A percentile compares a stretch with the other conserved stretches of the same genome.
Conservation (phyloP, 2,888 invertebrate genomes). For the Cosmia pyralina region DNA sequence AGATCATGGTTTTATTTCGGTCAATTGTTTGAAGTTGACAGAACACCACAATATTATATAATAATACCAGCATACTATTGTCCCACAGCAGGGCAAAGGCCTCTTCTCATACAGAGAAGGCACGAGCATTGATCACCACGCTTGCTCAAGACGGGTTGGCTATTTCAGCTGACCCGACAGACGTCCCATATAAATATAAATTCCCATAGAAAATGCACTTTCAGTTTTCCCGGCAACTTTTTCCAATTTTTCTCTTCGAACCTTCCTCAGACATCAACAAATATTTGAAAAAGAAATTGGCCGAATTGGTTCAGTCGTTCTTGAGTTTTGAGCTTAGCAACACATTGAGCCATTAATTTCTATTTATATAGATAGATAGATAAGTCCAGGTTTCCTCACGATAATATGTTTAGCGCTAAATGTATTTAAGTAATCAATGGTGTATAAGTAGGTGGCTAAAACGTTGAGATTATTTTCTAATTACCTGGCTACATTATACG, state of each 20-base stretch:
- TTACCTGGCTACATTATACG: slow-evolving; percentile 91
- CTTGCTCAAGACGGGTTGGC: background rate
- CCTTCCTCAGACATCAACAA: no score
- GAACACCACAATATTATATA: background rate
- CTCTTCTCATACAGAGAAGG: background rate
- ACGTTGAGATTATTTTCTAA: background rate
- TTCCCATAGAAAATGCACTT: no score
- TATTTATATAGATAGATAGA: no score
- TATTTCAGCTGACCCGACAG: background rate
- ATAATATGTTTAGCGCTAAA: background rate
- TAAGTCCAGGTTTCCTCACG: background rate
- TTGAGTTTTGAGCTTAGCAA: no score
- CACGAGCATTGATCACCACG: background rate
- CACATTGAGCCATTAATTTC: no score
- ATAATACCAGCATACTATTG: background rate
- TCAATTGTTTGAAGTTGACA: slow-evolving; percentile 2
- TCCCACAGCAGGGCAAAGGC: background rate
- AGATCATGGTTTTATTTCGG: background rate
- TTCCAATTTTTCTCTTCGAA: no score
- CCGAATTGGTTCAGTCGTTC: no score
- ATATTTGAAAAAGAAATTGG: no score
- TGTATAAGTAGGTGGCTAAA: background rate
- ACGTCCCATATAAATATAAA: no score
- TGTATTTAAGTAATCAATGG: background rate
- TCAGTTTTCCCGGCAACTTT: no score